Evolutionary conservation across 2,797 vertebrate genomes (phyloP).

Genomic region (Onychomys arenicola): DNA sequence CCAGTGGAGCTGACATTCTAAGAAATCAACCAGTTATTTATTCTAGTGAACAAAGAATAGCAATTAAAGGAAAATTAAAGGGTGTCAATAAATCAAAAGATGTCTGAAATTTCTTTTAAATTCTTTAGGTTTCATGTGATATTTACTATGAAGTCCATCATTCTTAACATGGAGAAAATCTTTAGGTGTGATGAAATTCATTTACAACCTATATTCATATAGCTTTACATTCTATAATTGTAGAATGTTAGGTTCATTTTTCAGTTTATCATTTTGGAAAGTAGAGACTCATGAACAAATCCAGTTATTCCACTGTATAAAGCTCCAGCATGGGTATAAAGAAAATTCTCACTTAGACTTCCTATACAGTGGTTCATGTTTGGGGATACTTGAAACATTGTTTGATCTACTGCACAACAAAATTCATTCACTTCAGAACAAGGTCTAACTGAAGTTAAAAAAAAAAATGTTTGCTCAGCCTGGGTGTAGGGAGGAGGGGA

Average conservation of each 20-base stretch:
- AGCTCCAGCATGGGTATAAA: not conserved
- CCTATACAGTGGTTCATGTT: not conserved
- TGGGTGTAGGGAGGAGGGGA: no score
- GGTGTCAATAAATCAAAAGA: conserved; percentile 60
- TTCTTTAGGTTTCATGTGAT: conserved; percentile 33
- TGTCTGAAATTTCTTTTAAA: conserved; percentile 58
- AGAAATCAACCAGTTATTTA: conserved; percentile 44
- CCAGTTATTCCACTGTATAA: not conserved
- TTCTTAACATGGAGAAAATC: conserved; percentile 39
- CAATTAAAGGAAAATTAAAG: conserved; percentile 70
- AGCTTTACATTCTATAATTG: not conserved
- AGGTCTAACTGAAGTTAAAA: not conserved
- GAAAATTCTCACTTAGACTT: not conserved
- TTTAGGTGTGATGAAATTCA: conserved; percentile 8
- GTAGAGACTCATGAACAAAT: conserved; percentile 37
- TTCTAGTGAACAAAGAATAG: not conserved
- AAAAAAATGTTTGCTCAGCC: no score
- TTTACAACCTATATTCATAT: not conserved
- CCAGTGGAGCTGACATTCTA: conserved; percentile 26
- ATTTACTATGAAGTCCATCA: conserved; percentile 43
- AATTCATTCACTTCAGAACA: not conserved
- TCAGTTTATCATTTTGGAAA: conserved; percentile 34
- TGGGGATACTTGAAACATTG: not conserved
- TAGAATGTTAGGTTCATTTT: not conserved
- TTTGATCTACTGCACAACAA: not conserved